Evolutionary conservation across 1,140 invertebrate species (phyloP).

Genomic region (Pristionchus pacificus): DNA sequence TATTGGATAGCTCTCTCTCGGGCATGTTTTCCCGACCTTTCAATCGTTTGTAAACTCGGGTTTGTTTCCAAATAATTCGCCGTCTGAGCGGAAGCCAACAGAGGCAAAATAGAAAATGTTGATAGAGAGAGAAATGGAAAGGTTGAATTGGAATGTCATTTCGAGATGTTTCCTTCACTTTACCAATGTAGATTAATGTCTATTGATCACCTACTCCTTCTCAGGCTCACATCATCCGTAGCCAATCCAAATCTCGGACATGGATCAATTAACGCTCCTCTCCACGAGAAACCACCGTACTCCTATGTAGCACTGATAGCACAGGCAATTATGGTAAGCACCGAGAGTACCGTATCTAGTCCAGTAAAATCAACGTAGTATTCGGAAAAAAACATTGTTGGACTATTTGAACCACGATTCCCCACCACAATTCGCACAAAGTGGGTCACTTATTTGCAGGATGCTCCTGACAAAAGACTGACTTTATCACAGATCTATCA

Average conservation of each 20-base stretch:
- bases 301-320: slow-evolving; percentile 67
- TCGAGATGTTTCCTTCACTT: not conserved
- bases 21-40: not conserved
- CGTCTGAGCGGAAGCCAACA: too few species aligned
- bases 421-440: too few species aligned
- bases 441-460: slow-evolving; percentile 50
- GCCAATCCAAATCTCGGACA: not conserved
- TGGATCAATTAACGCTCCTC: not conserved
- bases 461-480: slow-evolving; percentile 72
- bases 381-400: too few species aligned
- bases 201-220: not conserved
- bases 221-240: not conserved
- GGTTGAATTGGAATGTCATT: not conserved
- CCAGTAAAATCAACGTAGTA: too few species aligned
- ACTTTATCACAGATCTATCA: slow-evolving; percentile 97
- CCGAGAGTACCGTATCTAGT: too few species aligned
- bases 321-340: slow-evolving; percentile 63
- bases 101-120: not conserved
- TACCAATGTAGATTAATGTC: not conserved
- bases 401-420: too few species aligned
- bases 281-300: slow-evolving; percentile 64
- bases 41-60: not conserved
- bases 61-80: not conserved
- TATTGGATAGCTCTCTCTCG: not conserved
- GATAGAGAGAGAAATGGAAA: not conserved